Percentiles rank a stretch among this genome's conserved stretches.
Conservation (phyloP, 1,140 invertebrate genomes). For the Zaprionus ornatus region DNA sequence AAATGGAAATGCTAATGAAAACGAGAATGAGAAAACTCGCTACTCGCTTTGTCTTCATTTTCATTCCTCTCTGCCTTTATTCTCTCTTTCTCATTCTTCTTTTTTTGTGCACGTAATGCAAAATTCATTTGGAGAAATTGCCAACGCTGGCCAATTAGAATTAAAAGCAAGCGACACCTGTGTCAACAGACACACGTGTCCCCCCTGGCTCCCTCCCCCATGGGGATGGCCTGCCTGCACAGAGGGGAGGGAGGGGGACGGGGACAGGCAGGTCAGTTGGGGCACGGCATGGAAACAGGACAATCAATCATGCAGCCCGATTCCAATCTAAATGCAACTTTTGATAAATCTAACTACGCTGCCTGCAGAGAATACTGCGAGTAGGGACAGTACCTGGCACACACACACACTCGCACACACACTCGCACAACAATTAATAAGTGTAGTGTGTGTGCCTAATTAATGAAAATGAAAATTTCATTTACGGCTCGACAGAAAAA, state of each 20-base stretch:
- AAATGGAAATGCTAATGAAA: slow-evolving; percentile 4
- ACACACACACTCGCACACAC: neutral
- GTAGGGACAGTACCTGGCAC: neutral
- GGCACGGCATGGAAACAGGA: neutral
- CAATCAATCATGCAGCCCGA: slow-evolving; percentile 67
- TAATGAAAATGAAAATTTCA: slow-evolving; percentile 46
- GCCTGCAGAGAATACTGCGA: slow-evolving; percentile 6
- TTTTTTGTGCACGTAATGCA: slow-evolving; percentile 40
- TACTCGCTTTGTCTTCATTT: slow-evolving; percentile 28
- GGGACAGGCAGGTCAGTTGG: slow-evolving; percentile 1
- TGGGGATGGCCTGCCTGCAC: neutral
- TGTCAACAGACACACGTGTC: slow-evolving; percentile 47
- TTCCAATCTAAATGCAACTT: slow-evolving; percentile 56
- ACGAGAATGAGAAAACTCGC: slow-evolving; percentile 11
- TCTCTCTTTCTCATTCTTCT: neutral
- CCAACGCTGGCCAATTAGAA: slow-evolving; percentile 58
- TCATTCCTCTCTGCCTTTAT: no score
- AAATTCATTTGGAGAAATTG: slow-evolving; percentile 59
- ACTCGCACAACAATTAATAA: slow-evolving; percentile 46
- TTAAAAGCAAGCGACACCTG: slow-evolving; percentile 63
- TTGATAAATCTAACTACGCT: slow-evolving; percentile 34
- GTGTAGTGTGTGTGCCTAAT: slow-evolving; percentile 45
- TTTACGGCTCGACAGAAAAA: slow-evolving; percentile 27
- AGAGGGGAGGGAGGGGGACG: slow-evolving; percentile 24
- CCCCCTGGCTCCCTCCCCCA: neutral